phyloP scores from a whole-genome alignment of 2,797 vertebrate species.

The Esox lucius region DNA sequence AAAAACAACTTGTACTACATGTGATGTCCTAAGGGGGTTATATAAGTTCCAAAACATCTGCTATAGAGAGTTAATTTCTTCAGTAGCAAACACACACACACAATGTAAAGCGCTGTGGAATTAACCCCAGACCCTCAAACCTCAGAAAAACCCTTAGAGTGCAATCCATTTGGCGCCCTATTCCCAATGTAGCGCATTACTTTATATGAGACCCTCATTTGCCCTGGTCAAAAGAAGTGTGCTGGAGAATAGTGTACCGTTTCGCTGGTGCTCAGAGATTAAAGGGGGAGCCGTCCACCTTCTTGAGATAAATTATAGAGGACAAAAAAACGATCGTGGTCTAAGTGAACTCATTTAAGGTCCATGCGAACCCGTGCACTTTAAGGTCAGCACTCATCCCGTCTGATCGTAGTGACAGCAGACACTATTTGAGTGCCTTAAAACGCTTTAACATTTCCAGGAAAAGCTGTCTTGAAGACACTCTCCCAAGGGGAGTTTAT shows the following conservation, averaged over 20 bases:
- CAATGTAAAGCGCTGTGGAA: slow-evolving; percentile 39
- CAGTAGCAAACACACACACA: slow-evolving; percentile 31
- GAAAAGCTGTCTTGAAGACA: slow-evolving; percentile 51
- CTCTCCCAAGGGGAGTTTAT: slow-evolving; percentile 36
- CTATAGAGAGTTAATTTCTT: slow-evolving; percentile 35
- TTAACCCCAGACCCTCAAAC: slow-evolving; percentile 38
- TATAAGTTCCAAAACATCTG: slow-evolving; percentile 40
- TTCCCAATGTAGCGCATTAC: not conserved
- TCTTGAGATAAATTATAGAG: slow-evolving; percentile 46
- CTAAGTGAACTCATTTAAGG: slow-evolving; percentile 62
- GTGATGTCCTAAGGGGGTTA: slow-evolving; percentile 27
- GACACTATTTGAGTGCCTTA: slow-evolving; percentile 60
- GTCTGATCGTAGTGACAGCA: slow-evolving; percentile 47
- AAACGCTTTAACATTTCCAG: slow-evolving; percentile 71
- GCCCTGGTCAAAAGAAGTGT: not conserved
- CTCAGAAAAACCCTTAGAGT: slow-evolving; percentile 28
- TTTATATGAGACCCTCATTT: not conserved
- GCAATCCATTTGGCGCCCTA: not conserved
- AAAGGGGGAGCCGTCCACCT: slow-evolving; percentile 27
- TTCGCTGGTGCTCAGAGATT: slow-evolving; percentile 34
- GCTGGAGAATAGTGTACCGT: not conserved
- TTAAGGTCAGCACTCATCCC: slow-evolving; percentile 61
- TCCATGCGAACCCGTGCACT: slow-evolving; percentile 28
- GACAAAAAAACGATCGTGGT: slow-evolving; percentile 42
- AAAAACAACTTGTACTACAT: too few species aligned